Evolutionary conservation across 2,888 invertebrate species (phyloP), one percentile per base, ranked within the genome.

Genomic region (Hymenopus coronatus): DNA sequence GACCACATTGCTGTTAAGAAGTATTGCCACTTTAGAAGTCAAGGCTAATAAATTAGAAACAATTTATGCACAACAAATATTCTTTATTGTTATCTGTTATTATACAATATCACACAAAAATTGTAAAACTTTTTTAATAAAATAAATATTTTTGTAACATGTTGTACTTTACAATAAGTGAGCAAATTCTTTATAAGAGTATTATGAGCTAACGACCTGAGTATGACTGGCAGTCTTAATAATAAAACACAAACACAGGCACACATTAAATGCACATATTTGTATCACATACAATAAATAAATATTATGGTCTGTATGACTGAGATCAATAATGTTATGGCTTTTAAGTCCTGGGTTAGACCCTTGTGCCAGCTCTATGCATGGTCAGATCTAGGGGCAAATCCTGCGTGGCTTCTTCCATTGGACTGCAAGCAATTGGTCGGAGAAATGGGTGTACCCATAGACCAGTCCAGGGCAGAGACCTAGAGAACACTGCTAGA

Each of bases 361-460:
- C 86, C n/a, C 82, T 86, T 6, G 89, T 87, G 54, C 89, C 86
- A 70, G 88, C 83, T 40, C 83, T 83, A 89, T 93, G 94, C 91
- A 93, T 92, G 90, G 92, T 94, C 91, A 94, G 91, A 90, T 94
- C 94, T 87, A 94, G 91, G 12, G 94, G 94, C 88, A 93, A 91
- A 90, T 94, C 93, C 90, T 94, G 93, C 14, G 28, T 25, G 28
- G 70, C 15, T 20, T 28, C 20, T 28, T 83, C 88, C 70, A 84
- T 8, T 33, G 30, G 87, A 28, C 83, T 84, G n/a, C 82, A 82
- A 14, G 87, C 25, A 12, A 82, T n/a, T 30, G 82, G 33, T 6
- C 33, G 46, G 15, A 88, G 33, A 25, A 87, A 30, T 33, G 89
- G 90, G 12, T 82, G 85, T 83, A 83, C 84, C 90, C 90, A 90